Conservation (phyloP, 2,888 invertebrate genomes). For the Thymelicus lineola region DNA sequence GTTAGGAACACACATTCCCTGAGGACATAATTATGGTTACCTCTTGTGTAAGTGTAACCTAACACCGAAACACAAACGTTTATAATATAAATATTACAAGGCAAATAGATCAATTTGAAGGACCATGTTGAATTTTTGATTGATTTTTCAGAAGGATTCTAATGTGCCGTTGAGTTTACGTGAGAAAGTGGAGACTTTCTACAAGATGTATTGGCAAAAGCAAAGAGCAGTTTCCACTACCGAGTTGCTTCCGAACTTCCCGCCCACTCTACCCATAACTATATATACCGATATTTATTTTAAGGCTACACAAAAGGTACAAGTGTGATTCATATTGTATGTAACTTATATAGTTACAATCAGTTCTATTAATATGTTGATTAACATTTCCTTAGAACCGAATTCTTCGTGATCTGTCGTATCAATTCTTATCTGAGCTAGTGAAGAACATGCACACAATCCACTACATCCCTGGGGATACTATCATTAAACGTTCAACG, state of each 20-base stretch:
- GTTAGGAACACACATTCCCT: too few species aligned
- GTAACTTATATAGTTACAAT: neutral
- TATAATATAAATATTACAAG: too few species aligned
- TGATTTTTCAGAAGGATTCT: slow-evolving; percentile 53
- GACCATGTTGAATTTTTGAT: too few species aligned
- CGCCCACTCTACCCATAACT: slow-evolving; percentile 61
- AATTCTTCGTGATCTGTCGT: slow-evolving; percentile 64
- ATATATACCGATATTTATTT: slow-evolving; percentile 71
- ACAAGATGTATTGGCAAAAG: slow-evolving; percentile 77
- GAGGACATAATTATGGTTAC: too few species aligned
- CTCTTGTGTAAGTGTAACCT: too few species aligned
- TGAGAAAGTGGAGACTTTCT: slow-evolving; percentile 70
- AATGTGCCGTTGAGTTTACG: slow-evolving; percentile 57
- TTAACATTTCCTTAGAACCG: slow-evolving; percentile 52
- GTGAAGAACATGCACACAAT: slow-evolving; percentile 69
- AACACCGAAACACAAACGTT: too few species aligned
- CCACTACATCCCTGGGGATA: slow-evolving; percentile 71
- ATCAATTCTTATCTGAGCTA: slow-evolving; percentile 66
- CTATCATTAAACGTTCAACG: slow-evolving; percentile 63
- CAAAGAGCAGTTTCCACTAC: slow-evolving; percentile 67
- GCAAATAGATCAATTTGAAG: too few species aligned
- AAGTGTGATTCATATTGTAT: neutral
- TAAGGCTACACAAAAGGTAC: slow-evolving; percentile 71
- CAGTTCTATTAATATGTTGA: neutral
- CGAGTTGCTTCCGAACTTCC: slow-evolving; percentile 61